phyloP scores from a whole-genome alignment of 2,888 invertebrate genomes.

The Drosophila seclusa region DNA sequence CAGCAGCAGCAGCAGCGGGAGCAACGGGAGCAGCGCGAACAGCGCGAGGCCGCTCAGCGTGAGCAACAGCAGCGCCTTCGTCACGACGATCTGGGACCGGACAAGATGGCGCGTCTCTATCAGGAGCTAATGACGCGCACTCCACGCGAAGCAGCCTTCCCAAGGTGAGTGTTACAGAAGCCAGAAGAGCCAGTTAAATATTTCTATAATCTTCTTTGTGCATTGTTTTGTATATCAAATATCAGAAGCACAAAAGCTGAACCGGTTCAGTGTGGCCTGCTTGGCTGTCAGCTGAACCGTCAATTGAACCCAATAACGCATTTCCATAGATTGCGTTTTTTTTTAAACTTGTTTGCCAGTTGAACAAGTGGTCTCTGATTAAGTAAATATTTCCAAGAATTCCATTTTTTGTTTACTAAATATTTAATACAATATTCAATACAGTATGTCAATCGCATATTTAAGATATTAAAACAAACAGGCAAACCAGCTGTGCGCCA shows the following conservation, averaged over 20 bases:
- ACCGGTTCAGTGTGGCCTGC: not conserved
- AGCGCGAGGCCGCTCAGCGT: conserved; percentile 83
- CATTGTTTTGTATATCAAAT: not conserved
- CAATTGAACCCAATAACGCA: not conserved
- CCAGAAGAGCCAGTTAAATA: not conserved
- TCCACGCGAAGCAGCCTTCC: conserved; percentile 91
- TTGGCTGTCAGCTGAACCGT: not conserved
- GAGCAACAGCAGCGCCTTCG: conserved; percentile 84
- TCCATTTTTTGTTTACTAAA: not conserved
- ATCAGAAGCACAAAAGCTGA: not conserved
- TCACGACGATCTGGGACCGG: conserved; percentile 93
- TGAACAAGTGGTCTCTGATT: not conserved
- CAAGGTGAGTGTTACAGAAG: conserved; percentile 87
- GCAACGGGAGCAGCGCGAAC: conserved; percentile 89
- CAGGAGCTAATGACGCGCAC: conserved; percentile 96
- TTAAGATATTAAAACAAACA: not conserved
- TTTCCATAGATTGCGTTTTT: not conserved
- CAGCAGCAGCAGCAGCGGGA: conserved; percentile 85
- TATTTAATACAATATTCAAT: not conserved
- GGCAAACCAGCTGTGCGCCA: not conserved
- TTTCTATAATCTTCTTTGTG: too few relatives aligned
- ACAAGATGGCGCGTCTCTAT: conserved; percentile 97
- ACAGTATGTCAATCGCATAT: not conserved
- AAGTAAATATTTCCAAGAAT: not conserved
- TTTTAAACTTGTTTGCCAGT: not conserved